These are phyloP conservation scores for Bursaphelenchus okinawaensis DNA, from an alignment of 2,888 invertebrate genomes.

Conservation along the genomic window DNA sequence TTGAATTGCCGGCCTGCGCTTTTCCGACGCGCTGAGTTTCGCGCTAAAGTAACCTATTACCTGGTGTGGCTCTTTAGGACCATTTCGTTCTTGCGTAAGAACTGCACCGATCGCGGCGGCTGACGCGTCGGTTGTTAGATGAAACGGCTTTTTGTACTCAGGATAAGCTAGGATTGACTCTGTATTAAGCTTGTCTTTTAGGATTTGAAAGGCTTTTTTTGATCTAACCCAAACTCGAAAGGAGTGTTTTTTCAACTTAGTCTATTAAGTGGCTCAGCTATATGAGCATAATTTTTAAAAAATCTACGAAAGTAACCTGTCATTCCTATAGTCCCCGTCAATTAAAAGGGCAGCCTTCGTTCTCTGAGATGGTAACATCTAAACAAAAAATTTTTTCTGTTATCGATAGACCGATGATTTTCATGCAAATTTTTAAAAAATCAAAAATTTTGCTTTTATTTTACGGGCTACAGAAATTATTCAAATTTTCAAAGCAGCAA, in stretches of 20 bases:
- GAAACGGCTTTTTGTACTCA: slow-evolving; percentile 25
- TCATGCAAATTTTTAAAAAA: too few species aligned
- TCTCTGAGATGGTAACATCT: too few species aligned
- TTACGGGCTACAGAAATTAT: too few species aligned
- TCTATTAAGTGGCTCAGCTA: neutral
- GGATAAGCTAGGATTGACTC: slow-evolving; percentile 32
- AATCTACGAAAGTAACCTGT: neutral
- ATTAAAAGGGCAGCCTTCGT: too few species aligned
- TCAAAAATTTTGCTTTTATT: too few species aligned
- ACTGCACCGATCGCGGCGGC: slow-evolving; percentile 40
- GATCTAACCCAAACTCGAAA: neutral
- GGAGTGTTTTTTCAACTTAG: neutral
- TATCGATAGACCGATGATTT: too few species aligned
- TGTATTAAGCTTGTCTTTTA: slow-evolving; percentile 16
- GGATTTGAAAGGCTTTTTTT: slow-evolving; percentile 11
- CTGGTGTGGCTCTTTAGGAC: slow-evolving; percentile 13
- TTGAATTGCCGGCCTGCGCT: slow-evolving; percentile 34
- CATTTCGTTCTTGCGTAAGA: slow-evolving; percentile 25
- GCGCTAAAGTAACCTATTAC: slow-evolving; percentile 41
- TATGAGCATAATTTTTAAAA: neutral
- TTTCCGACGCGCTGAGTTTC: slow-evolving; percentile 31
- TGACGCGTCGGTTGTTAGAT: slow-evolving; percentile 39
- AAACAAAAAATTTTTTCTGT: too few species aligned
- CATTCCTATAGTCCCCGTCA: too few species aligned
- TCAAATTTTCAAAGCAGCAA: too few species aligned